phyloP scores from a whole-genome alignment of 2,113 vertebrate species.

The Steatornis caripensis region DNA sequence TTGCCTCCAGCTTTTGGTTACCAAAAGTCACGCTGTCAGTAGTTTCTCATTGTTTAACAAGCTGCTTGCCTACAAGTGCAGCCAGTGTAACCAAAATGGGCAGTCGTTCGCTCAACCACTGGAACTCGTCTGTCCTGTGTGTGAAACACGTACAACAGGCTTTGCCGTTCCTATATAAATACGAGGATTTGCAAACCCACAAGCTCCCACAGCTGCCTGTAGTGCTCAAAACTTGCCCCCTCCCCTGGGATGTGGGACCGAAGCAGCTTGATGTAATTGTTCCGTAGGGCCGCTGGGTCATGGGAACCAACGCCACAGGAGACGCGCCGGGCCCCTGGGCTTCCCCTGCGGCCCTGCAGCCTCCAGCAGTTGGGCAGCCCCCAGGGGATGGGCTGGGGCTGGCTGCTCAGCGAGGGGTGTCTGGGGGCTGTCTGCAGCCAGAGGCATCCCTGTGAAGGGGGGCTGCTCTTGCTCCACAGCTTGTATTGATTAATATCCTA shows the following conservation, averaged over 20 bases:
- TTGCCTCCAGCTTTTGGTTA: background rate
- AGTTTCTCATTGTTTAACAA: background rate
- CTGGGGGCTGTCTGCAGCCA: background rate
- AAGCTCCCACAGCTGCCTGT: constrained; percentile 29
- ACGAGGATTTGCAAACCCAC: background rate
- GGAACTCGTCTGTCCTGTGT: background rate
- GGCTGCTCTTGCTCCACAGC: background rate
- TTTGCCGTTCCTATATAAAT: background rate
- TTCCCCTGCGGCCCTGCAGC: background rate
- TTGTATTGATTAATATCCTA: background rate
- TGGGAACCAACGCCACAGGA: constrained; percentile 16
- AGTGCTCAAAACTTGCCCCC: background rate
- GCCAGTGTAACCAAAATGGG: background rate
- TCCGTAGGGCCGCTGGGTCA: constrained; percentile 28
- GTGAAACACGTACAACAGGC: background rate
- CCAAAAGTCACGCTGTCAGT: background rate
- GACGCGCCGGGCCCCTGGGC: background rate
- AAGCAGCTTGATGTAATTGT: constrained; percentile 23
- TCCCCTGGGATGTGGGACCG: constrained; percentile 30
- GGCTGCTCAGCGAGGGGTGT: background rate
- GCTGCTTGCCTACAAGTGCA: background rate
- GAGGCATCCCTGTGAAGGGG: background rate
- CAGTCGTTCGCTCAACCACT: background rate
- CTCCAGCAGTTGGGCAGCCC: background rate
- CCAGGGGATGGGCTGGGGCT: background rate